Evolutionary conservation across 2,888 invertebrate species (phyloP), one percentile per base, ranked within the genome.

Genomic region (Steromphala cineraria): DNA sequence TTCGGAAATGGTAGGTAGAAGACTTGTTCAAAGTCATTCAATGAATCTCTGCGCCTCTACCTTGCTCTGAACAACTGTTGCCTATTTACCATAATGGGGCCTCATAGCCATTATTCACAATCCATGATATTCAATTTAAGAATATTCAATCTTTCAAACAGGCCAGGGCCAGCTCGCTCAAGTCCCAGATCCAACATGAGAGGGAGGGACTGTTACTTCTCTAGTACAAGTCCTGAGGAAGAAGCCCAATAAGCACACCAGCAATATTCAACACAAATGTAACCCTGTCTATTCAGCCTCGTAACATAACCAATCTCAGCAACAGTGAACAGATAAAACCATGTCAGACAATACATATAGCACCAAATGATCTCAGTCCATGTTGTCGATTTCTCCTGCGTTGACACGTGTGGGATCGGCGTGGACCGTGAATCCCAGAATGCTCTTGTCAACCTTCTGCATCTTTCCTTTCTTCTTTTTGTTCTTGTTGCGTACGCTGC

Each of bases 371-470:
- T 83, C 77, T 83, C 77, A 86, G 21, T 82, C 80, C 24, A 82
- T 62, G 10, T 81, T 85, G 93, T 96, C 96, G 87, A 96, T 95
- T 93, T 98, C 98, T 82, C 99, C 99, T 75, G 98, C 97, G 94
- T 99, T 98, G 92, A 98, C 96, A 86, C 99, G 96, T 94, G 98
- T 98, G 87, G 98, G 97, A 82, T 98, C 96, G 62, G 98, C 97
- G 2, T 98, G 98, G 83, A 98, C 98, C 81, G 97, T 98, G 94
- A 99, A 99, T 83, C 99, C 98, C 87, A 99, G 95, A 91, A 98
- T 97, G 87, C 97, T 96, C 87, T 96, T 96, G 94, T 98, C 99
- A 85, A 98, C 95, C 94, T 97, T 98, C 89, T 96, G 95, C 97
- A 98, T 98, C 94, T 97, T 97, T 89, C 96, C 97, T 94, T 98